Evolutionary conservation across 1,140 invertebrate genomes (phyloP), one percentile per base, ranked within the genome.

Genomic region (Trichogramma pretiosum): DNA sequence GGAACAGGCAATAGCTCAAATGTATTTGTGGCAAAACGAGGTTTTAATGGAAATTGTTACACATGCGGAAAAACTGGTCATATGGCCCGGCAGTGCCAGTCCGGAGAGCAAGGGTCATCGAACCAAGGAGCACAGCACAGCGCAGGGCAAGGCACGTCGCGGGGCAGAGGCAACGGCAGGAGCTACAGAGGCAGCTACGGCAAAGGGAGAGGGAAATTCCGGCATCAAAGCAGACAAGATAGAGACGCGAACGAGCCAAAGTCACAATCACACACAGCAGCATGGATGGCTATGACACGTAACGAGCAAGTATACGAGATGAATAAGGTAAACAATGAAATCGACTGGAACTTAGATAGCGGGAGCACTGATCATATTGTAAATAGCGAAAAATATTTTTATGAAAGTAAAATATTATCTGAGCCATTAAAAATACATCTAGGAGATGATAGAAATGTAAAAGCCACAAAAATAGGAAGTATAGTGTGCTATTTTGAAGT

Each of bases 231-330:
- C 11, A 28, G 3, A 13, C 2, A 16, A 24, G 3, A 16, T 16
- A 5, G n/a, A 40, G 9, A 11, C 9, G 28, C 38, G 3, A 2
- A 18, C 19, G 19, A 18, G 3, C 16, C 5, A 18, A 9, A 34
- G 17, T 11, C 5, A 18, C 19, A 38, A 44, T 4, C 19, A 44
- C 5, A 34, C 42, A 35, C 11, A 3, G 17, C 18, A 14, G 10
- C 30, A 44, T 23, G n/a, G 13, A 44, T 44, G 42, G 42, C 3
- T 32, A 34, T 34, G 30, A 32, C 42, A 44, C 16, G 32, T 44
- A 34, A 14, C 23, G 8, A 23, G 23, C 34, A 32, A 23, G 30
- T 23, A 35, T 21, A 32, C 35, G 11, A 34, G n/a, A 44, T 44
- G 35, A 35, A 13, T 22, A 22, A 34, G 24, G 22, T 34, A 21